A percentile compares a stretch with the other conserved stretches of the same genome.
Evolutionary conservation across 2,113 vertebrate species (phyloP).

Genomic region (Gallinago paraguaiae): DNA sequence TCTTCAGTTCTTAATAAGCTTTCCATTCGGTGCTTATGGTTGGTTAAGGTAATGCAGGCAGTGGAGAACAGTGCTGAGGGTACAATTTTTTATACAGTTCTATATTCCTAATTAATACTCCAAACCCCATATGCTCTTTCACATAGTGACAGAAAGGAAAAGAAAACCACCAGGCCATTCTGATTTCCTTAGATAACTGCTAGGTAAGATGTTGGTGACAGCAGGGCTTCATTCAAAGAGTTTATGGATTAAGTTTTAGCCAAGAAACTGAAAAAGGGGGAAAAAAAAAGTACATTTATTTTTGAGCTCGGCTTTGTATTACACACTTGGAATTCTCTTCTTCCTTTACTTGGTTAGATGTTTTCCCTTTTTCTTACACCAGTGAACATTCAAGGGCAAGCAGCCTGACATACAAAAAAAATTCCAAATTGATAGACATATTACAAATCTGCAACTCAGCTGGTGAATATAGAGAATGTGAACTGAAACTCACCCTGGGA

Average conservation of each 20-base stretch:
- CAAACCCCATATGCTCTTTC: not conserved
- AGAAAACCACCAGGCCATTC: not conserved
- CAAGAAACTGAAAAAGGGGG: not conserved
- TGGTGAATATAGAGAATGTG: slow-evolving; percentile 52
- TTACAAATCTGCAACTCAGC: slow-evolving; percentile 66
- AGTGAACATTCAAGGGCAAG: slow-evolving; percentile 70
- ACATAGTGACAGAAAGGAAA: not conserved
- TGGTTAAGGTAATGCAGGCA: not conserved
- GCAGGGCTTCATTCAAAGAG: not conserved
- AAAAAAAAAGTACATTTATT: not conserved
- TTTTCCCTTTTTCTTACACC: slow-evolving; percentile 39
- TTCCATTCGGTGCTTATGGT: not conserved
- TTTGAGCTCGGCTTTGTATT: not conserved
- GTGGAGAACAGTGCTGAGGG: not conserved
- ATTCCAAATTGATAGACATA: slow-evolving; percentile 49
- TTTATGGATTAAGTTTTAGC: not conserved
- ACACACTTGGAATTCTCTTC: not conserved
- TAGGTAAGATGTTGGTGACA: not conserved
- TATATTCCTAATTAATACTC: not conserved
- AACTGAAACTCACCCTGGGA: slow-evolving; percentile 49
- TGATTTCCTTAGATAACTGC: not conserved
- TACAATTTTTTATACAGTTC: not conserved
- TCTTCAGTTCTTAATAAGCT: not conserved
- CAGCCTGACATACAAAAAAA: slow-evolving; percentile 37
- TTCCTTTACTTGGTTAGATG: not conserved